phyloP scores from a whole-genome alignment of 2,797 vertebrate genomes.

The Eupleurogrammus muticus region DNA sequence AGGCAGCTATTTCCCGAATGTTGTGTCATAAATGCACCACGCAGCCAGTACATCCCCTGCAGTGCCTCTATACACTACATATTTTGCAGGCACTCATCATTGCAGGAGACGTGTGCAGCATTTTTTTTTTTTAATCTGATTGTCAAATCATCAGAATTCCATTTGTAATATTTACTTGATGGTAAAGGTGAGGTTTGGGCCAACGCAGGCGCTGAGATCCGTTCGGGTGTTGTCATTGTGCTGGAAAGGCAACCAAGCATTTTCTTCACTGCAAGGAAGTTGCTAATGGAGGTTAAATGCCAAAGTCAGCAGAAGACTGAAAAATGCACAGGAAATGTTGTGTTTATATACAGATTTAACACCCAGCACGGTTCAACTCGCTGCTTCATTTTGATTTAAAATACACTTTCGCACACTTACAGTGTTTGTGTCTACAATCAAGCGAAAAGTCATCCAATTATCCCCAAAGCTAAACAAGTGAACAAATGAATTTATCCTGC shows the following conservation, averaged over 20 bases:
- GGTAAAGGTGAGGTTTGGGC: slow-evolving; percentile 32
- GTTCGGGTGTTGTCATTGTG: slow-evolving; percentile 50
- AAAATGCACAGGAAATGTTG: slow-evolving; percentile 34
- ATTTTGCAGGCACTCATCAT: slow-evolving; percentile 47
- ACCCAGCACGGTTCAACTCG: slow-evolving; percentile 9
- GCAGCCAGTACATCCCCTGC: slow-evolving; percentile 41
- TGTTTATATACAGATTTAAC: slow-evolving; percentile 35
- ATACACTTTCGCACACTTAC: not conserved
- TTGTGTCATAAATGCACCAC: slow-evolving; percentile 40
- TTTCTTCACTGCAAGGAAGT: slow-evolving; percentile 33
- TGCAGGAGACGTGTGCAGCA: not conserved
- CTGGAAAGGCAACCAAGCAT: slow-evolving; percentile 50
- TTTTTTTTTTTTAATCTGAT: slow-evolving; percentile 47
- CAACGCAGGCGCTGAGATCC: slow-evolving; percentile 47
- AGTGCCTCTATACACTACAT: slow-evolving; percentile 22
- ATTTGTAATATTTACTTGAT: slow-evolving; percentile 49
- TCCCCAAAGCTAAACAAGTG: not conserved
- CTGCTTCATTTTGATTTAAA: slow-evolving; percentile 7
- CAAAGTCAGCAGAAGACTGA: slow-evolving; percentile 63
- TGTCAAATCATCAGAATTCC: slow-evolving; percentile 65
- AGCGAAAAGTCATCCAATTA: not conserved
- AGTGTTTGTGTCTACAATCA: not conserved
- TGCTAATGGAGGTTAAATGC: slow-evolving; percentile 46
- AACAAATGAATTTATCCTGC: not conserved
- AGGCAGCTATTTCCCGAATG: slow-evolving; percentile 53